Conservation (phyloP, 2,113 vertebrate species). For the Alligator mississippiensis region DNA sequence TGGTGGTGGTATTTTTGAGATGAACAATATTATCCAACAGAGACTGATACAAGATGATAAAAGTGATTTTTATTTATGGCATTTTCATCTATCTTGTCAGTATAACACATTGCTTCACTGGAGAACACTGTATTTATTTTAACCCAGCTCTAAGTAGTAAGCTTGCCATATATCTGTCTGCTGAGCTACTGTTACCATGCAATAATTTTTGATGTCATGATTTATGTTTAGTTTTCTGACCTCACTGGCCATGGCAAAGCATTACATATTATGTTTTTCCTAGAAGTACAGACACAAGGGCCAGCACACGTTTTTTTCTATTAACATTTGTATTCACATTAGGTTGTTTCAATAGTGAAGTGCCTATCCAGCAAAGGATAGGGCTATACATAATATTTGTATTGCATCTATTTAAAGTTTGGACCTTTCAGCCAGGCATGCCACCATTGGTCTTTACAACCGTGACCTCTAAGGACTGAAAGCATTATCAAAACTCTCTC, state of each 20-base stretch:
- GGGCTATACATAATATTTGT: neutral
- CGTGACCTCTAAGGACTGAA: neutral
- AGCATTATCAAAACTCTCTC: accelerated
- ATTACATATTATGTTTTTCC: neutral
- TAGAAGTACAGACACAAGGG: neutral
- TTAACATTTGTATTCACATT: accelerated
- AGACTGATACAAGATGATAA: neutral
- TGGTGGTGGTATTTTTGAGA: neutral
- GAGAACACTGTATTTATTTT: neutral
- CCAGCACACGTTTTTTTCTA: neutral
- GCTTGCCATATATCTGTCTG: neutral
- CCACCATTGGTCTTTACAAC: accelerated
- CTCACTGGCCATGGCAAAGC: neutral
- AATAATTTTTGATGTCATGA: neutral
- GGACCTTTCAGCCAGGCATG: accelerated
- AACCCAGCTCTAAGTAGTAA: neutral
- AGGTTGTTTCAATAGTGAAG: neutral
- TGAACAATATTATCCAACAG: neutral
- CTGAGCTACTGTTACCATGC: neutral
- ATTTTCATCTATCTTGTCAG: constrained; percentile 14
- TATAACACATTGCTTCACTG: neutral
- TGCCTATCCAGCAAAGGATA: neutral
- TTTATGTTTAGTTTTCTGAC: neutral
- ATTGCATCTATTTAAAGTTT: neutral
- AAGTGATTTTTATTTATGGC: neutral